phyloP scores from a whole-genome alignment of 1,140 invertebrate species.

The Branchinecta lindahli region DNA sequence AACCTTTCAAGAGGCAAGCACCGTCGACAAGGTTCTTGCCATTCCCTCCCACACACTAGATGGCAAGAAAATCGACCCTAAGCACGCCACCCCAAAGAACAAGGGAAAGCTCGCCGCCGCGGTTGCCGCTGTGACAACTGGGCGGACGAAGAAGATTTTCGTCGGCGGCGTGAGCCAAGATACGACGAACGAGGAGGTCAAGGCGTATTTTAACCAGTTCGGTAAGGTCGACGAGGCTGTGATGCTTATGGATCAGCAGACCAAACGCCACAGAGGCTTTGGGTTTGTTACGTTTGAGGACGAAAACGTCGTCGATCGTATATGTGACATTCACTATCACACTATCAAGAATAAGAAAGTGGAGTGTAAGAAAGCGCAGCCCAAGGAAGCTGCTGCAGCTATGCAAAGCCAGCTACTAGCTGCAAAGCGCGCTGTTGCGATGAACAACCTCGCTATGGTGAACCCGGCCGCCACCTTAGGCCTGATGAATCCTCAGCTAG shows the following conservation, averaged over 20 bases:
- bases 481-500: constrained; percentile 11
- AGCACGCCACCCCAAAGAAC: constrained; percentile 78
- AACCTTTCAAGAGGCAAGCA: constrained; percentile 71
- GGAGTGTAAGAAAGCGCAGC: constrained; percentile 82
- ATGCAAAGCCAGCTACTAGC: constrained; percentile 39
- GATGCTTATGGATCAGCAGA: constrained; percentile 88
- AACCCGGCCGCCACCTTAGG: constrained; percentile 17
- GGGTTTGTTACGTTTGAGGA: constrained; percentile 84
- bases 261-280: constrained; percentile 73
- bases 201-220: constrained; percentile 78
- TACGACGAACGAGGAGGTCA: constrained; percentile 75
- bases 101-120: constrained; percentile 42
- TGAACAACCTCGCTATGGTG: constrained; percentile 39
- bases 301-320: constrained; percentile 71
- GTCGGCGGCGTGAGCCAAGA: constrained; percentile 81
- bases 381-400: constrained; percentile 51
- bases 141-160: constrained; percentile 81
- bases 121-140: not conserved
- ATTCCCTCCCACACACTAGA: constrained; percentile 80
- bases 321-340: constrained; percentile 82
- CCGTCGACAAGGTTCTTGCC: constrained; percentile 74
- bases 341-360: constrained; percentile 87
- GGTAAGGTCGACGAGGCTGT: constrained; percentile 77
- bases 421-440: constrained; percentile 47
- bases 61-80: constrained; percentile 86